Evolutionary conservation across 2,113 vertebrate genomes (phyloP).

Genomic region (Podocnemis expansa): DNA sequence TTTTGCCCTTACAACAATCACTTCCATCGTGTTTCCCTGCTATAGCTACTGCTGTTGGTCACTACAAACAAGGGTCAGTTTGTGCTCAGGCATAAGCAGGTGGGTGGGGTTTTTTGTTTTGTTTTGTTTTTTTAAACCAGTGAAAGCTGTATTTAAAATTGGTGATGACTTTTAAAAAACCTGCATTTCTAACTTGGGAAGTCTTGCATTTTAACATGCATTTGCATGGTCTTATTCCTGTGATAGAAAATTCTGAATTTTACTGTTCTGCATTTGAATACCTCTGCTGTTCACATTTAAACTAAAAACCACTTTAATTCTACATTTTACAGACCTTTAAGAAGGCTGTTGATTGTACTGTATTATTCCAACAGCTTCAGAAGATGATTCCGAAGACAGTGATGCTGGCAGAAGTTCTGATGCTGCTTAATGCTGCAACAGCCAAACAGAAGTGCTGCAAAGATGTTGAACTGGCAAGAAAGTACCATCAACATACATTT

Average conservation of each 20-base stretch:
- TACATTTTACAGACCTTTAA: background rate
- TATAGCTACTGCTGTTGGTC: constrained; percentile 32
- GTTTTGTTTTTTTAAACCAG: background rate
- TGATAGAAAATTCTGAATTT: background rate
- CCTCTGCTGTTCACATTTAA: background rate
- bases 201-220: background rate
- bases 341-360: constrained; percentile 59
- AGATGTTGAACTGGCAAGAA: constrained; percentile 75
- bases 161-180: background rate
- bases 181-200: background rate
- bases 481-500: constrained; percentile 44
- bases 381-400: constrained; percentile 85
- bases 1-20: background rate
- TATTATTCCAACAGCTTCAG: constrained; percentile 84
- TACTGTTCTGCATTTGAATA: background rate
- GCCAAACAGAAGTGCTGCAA: constrained; percentile 64
- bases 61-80: background rate
- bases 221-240: background rate
- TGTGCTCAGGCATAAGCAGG: constrained; percentile 33
- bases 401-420: constrained; percentile 82
- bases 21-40: constrained; percentile 18
- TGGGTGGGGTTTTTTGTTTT: constrained; percentile 23
- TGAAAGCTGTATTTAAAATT: background rate
- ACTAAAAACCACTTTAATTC: background rate
- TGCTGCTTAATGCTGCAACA: constrained; percentile 61